Percentiles rank a stretch among this genome's conserved stretches.
Evolutionary conservation across 1,140 invertebrate species (phyloP).

Genomic region (Chymomyza costata): DNA sequence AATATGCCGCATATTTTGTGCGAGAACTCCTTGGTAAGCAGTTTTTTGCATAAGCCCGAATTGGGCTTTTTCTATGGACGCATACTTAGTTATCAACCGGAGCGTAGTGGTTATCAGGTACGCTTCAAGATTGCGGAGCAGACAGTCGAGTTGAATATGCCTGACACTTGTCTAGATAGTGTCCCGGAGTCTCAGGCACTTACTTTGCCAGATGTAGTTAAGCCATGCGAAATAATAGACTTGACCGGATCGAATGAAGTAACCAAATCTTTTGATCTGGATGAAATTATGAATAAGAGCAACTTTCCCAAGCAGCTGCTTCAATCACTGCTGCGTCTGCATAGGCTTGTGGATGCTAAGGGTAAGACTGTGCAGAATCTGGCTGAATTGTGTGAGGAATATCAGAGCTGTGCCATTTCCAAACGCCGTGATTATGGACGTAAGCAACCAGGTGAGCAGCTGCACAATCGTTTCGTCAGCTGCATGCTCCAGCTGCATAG

Average conservation of each 20-base stretch:
- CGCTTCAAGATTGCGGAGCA: slow-evolving; percentile 11
- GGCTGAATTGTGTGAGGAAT: slow-evolving; percentile 24
- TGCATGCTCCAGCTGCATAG: slow-evolving; percentile 34
- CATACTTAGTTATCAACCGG: slow-evolving; percentile 14
- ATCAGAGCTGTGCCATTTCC: background rate
- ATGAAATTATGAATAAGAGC: too few relatives aligned
- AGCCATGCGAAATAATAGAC: too few relatives aligned
- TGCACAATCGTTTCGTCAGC: slow-evolving; percentile 26
- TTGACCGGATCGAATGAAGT: too few relatives aligned
- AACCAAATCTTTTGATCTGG: too few relatives aligned
- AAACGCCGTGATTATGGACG: slow-evolving; percentile 28
- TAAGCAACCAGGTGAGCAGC: slow-evolving; percentile 9
- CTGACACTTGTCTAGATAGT: slow-evolving; percentile 18
- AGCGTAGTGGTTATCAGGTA: slow-evolving; percentile 24
- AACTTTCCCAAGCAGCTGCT: slow-evolving; percentile 9
- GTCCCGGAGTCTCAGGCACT: slow-evolving; percentile 9
- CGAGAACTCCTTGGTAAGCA: slow-evolving; percentile 21
- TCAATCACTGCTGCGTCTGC: slow-evolving; percentile 24
- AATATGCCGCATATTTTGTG: slow-evolving; percentile 24
- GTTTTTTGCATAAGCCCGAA: background rate
- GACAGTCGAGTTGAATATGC: slow-evolving; percentile 4
- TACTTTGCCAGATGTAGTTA: too few relatives aligned
- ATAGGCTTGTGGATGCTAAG: slow-evolving; percentile 21
- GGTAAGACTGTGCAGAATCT: slow-evolving; percentile 25
- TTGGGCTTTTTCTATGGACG: slow-evolving; percentile 19